Evolutionary conservation across 2,797 vertebrate genomes (phyloP).

Genomic region (Sebastiscus albofasciatus): DNA sequence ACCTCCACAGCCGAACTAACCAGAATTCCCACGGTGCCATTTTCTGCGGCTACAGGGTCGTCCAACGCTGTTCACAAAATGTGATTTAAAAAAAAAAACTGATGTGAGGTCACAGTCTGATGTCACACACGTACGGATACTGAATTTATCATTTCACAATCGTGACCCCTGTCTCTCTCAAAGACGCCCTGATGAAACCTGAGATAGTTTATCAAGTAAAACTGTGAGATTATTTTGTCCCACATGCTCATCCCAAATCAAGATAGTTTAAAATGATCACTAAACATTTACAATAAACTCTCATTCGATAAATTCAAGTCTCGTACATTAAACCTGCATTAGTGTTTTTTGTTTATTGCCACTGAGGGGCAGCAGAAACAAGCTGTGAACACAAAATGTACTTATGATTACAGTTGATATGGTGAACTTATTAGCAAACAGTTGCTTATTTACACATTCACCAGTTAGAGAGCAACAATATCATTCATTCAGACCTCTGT

Average conservation of each 20-base stretch:
- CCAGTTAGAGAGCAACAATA: neutral
- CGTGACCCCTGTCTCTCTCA: neutral
- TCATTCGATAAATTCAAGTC: neutral
- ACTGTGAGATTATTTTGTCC: neutral
- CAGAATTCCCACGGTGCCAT: conserved; percentile 91
- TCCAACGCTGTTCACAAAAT: conserved; percentile 80
- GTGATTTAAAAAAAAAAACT: neutral
- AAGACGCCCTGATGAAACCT: neutral
- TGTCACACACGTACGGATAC: neutral
- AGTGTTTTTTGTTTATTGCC: neutral
- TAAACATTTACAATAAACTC: neutral
- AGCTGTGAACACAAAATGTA: neutral
- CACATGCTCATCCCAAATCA: neutral
- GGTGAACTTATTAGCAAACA: accelerated
- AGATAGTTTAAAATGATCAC: neutral
- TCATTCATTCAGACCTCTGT: neutral
- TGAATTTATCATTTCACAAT: neutral
- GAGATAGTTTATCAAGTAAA: neutral
- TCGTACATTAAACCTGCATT: neutral
- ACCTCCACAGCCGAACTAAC: conserved; percentile 95
- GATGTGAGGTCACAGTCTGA: neutral
- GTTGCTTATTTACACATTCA: neutral
- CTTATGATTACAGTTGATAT: neutral
- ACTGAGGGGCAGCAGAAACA: neutral
- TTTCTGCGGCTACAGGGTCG: conserved; percentile 86